Percentiles rank a stretch among this genome's conserved stretches.
phyloP scores from a whole-genome alignment of 2,888 invertebrate species.

The Tholera decimalis region DNA sequence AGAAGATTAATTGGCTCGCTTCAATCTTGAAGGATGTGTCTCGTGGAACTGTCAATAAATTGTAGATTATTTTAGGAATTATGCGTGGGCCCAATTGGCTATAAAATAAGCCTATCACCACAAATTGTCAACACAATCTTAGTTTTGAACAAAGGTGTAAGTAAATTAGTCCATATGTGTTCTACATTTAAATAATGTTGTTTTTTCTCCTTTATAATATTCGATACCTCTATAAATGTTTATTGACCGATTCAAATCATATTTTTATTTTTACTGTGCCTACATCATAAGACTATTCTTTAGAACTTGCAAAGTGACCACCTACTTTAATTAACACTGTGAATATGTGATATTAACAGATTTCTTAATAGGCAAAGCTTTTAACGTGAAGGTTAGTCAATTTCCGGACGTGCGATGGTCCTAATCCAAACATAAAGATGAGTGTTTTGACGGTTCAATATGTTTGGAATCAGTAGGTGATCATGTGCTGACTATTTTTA shows the following conservation, averaged over 20 bases:
- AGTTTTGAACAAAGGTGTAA: neutral
- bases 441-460: neutral
- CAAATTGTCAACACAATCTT: neutral
- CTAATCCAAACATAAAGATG: neutral
- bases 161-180: neutral
- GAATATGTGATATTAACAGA: neutral
- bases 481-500: too few relatives aligned
- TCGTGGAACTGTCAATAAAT: too few relatives aligned
- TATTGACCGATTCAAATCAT: neutral
- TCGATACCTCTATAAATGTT: conserved; percentile 1
- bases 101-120: neutral
- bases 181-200: too few relatives aligned
- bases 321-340: conserved; percentile 28
- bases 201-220: neutral
- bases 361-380: conserved; percentile 18
- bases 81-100: neutral
- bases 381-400: conserved; percentile 7
- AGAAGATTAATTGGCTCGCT: neutral
- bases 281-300: neutral
- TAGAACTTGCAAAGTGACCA: conserved; percentile 30
- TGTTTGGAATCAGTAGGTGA: too few relatives aligned
- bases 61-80: neutral
- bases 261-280: conserved; percentile 1
- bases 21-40: too few relatives aligned
- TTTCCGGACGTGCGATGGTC: conserved; percentile 1